Percentiles rank a stretch among this genome's conserved stretches.
Conservation (phyloP, 2,797 vertebrate species). For the Ammospiza maritima region DNA sequence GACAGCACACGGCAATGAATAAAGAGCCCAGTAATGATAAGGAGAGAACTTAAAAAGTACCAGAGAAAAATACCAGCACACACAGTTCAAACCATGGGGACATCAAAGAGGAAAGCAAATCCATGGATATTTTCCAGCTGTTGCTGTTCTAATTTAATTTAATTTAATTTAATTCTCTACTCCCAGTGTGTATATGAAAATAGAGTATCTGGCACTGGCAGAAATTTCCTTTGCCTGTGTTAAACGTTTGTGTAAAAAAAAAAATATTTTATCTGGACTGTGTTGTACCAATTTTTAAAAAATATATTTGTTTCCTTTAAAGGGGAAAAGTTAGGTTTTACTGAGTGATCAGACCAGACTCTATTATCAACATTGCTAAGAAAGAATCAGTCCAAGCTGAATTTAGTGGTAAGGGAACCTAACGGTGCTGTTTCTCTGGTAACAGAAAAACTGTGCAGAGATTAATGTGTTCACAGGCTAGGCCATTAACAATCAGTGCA, state of each 20-base stretch:
- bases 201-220: background rate
- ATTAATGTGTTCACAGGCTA: background rate
- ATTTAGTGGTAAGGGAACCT: conserved; percentile 11
- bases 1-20: background rate
- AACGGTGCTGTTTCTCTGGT: conserved; percentile 4
- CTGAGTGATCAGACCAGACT: background rate
- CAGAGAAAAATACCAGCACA: background rate
- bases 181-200: background rate
- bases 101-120: background rate
- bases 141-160: background rate
- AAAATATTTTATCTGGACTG: background rate
- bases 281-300: background rate
- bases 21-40: background rate
- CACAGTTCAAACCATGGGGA: background rate
- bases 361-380: background rate
- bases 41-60: background rate
- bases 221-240: background rate
- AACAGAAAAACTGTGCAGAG: conserved; percentile 26
- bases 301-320: background rate
- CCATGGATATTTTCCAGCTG: background rate
- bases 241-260: background rate
- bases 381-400: background rate
- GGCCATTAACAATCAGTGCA: background rate
- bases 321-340: background rate
- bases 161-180: background rate